Evolutionary conservation across 2,888 invertebrate species (phyloP).

Genomic region (Allygus modestus): DNA sequence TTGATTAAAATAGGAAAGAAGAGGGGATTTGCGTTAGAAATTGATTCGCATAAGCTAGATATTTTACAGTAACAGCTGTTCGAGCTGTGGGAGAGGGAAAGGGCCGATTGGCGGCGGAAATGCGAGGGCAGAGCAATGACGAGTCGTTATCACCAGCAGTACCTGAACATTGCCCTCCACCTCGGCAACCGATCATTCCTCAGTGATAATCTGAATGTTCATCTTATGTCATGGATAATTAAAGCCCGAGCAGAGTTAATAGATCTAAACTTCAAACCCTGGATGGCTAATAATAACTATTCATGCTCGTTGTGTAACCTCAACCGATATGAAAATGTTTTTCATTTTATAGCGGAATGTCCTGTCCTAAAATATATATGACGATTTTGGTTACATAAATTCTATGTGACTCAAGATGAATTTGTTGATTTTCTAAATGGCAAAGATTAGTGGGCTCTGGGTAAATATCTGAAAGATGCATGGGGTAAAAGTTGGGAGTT

Average conservation of each 20-base stretch:
- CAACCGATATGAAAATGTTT: neutral
- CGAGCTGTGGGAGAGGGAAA: neutral
- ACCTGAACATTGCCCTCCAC: conserved; percentile 11
- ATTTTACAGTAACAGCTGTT: neutral
- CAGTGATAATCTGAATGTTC: neutral
- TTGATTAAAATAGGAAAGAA: neutral
- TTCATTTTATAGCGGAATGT: conserved; percentile 27
- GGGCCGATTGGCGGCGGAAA: neutral
- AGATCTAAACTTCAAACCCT: conserved; percentile 47
- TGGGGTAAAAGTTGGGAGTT: neutral
- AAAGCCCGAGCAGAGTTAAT: conserved; percentile 45
- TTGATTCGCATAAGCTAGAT: neutral
- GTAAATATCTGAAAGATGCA: neutral
- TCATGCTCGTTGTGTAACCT: neutral
- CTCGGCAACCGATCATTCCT: conserved; percentile 6
- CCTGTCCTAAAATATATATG: neutral
- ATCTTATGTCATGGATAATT: conserved; percentile 8
- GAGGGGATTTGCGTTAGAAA: neutral
- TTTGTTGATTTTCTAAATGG: neutral
- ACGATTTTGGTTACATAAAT: neutral
- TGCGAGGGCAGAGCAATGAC: neutral
- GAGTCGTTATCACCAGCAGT: neutral
- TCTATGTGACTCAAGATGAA: neutral
- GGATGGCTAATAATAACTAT: conserved; percentile 12
- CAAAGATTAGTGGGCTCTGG: neutral